phyloP scores from a whole-genome alignment of 2,888 invertebrate species.

The Tryphoninae sp. region DNA sequence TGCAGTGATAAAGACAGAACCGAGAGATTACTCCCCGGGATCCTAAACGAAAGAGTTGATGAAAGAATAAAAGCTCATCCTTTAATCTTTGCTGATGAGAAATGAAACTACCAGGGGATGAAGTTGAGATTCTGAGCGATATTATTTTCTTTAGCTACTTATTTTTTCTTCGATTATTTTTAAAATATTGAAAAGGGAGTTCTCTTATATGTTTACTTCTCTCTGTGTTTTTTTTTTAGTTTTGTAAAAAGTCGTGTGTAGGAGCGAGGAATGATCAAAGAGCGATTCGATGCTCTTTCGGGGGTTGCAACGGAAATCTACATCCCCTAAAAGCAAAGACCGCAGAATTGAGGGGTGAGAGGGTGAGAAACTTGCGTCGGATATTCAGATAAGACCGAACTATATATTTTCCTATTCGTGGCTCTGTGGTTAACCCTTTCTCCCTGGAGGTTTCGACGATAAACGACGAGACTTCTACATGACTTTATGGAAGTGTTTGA shows the following conservation, averaged over 20 bases:
- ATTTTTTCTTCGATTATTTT: conserved; percentile 11
- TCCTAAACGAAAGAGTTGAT: not conserved
- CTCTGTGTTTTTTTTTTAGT: conserved; percentile 6
- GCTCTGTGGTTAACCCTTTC: conserved; percentile 17
- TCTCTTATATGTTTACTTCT: not conserved
- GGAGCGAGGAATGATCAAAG: conserved; percentile 52
- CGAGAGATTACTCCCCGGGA: too few relatives aligned
- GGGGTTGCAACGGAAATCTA: conserved; percentile 31
- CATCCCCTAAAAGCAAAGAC: conserved; percentile 27
- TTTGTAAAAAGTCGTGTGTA: conserved; percentile 15
- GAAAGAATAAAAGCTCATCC: not conserved
- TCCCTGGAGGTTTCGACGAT: conserved; percentile 29
- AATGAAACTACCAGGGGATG: conserved; percentile 3
- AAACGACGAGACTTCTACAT: conserved; percentile 43
- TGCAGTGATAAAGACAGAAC: not conserved
- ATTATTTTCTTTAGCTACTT: conserved; percentile 11
- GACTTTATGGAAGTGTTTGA: conserved; percentile 50
- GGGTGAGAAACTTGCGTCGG: too few relatives aligned
- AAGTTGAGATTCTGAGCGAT: not conserved
- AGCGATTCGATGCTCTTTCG: conserved; percentile 34
- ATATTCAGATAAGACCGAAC: not conserved
- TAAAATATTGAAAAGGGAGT: conserved; percentile 1
- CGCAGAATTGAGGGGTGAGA: not conserved
- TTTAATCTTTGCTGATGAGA: conserved; percentile 35
- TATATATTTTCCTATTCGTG: conserved; percentile 20